Conservation (phyloP, 92 coral and sea anemone genomes). For the Porites evermanni region DNA sequence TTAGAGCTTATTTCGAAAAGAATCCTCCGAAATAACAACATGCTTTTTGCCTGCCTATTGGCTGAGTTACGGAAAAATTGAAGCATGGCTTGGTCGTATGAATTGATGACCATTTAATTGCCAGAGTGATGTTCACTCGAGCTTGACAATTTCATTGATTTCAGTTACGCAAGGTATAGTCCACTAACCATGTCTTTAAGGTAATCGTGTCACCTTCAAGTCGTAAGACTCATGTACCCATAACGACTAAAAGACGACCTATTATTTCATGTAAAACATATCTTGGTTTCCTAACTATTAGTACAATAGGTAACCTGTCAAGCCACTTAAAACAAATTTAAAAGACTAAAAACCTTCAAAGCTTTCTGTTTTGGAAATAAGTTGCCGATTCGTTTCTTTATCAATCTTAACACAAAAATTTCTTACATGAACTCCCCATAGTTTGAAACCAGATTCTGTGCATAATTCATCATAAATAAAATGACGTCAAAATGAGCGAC, state of each 20-base stretch:
- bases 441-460: not conserved
- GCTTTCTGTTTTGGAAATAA: not conserved
- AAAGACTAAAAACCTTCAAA: not conserved
- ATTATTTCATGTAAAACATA: constrained; percentile 27
- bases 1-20: not conserved
- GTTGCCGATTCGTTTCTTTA: not conserved
- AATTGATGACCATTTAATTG: constrained; percentile 12
- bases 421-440: not conserved
- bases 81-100: not conserved
- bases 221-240: not conserved
- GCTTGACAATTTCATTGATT: not conserved
- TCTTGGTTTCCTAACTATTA: not conserved
- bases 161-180: constrained; percentile 1
- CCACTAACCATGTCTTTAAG: constrained; percentile 12
- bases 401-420: not conserved
- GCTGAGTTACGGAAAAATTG: not conserved
- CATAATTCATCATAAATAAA: not conserved
- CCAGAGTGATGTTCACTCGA: not conserved
- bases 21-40: not conserved
- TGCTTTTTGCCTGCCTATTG: not conserved
- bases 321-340: not conserved
- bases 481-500: not conserved
- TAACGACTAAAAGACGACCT: constrained; percentile 22
- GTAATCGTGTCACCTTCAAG: constrained; percentile 22
- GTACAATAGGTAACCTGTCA: not conserved